These are phyloP conservation scores for Pterostichus madidus DNA, from an alignment of 2,888 invertebrate genomes.

Conservation along the genomic window DNA sequence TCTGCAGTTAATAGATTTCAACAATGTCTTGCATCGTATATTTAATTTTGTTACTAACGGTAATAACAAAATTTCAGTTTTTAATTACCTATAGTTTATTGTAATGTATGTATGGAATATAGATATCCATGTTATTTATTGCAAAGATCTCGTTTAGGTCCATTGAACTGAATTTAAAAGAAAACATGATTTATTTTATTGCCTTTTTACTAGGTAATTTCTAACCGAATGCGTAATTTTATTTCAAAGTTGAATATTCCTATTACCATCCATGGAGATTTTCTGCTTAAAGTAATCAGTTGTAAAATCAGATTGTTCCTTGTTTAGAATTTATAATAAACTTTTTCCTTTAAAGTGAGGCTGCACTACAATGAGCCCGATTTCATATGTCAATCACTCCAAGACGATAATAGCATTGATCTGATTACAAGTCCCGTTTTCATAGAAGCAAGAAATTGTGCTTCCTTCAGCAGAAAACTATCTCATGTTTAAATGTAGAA, in stretches of 20 bases:
- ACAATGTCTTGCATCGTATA: conserved; percentile 3
- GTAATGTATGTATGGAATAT: background rate
- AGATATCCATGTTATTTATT: background rate
- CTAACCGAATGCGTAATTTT: conserved; percentile 6
- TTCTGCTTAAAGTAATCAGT: conserved; percentile 26
- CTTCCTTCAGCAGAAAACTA: conserved; percentile 6
- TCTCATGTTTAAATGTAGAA: conserved; percentile 46
- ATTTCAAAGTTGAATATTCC: background rate
- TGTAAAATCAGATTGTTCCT: conserved; percentile 6
- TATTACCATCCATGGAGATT: conserved; percentile 2
- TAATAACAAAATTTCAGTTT: background rate
- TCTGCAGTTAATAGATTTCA: conserved; percentile 13
- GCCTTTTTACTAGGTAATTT: too few species aligned
- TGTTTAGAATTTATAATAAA: conserved; percentile 47
- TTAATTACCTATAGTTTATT: background rate
- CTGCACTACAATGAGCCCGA: background rate
- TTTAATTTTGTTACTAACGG: conserved; percentile 8
- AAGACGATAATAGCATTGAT: conserved; percentile 26
- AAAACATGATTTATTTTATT: too few species aligned
- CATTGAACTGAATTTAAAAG: too few species aligned
- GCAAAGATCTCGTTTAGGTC: background rate
- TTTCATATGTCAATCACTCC: conserved; percentile 47
- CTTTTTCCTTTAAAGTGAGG: conserved; percentile 5
- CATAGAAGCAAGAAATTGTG: background rate
- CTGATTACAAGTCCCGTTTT: conserved; percentile 42